Evolutionary conservation across 2,888 invertebrate species (phyloP).

Genomic region (Ceriagrion tenellum): DNA sequence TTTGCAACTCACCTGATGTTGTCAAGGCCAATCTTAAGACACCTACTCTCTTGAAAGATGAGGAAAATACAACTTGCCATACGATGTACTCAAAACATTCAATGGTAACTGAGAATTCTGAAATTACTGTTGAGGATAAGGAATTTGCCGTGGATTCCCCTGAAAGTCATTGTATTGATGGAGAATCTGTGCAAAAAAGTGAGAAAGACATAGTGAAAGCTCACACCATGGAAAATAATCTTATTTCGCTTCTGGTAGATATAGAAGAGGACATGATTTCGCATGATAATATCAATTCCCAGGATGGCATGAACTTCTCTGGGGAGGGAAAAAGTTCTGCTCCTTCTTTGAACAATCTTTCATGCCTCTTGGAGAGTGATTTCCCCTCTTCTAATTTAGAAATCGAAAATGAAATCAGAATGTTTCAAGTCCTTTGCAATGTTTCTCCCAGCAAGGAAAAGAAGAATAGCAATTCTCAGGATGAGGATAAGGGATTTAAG

Average conservation of each 20-base stretch:
- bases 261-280: not conserved
- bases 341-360: not conserved
- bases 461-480: not conserved
- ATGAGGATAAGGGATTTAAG: not conserved
- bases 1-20: not conserved
- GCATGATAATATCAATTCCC: not conserved
- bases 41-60: not conserved
- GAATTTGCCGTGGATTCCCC: not conserved
- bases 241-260: conserved; percentile 14
- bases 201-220: not conserved
- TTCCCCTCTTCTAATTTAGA: not conserved
- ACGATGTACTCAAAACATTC: not conserved
- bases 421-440: not conserved
- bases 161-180: not conserved
- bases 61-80: not conserved
- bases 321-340: not conserved
- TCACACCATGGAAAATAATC: conserved; percentile 7
- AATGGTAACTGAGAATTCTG: not conserved
- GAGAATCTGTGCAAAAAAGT: not conserved
- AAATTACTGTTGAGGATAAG: not conserved
- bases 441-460: not conserved
- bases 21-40: not conserved
- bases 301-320: not conserved
- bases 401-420: not conserved
- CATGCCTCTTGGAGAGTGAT: not conserved